These are phyloP conservation scores for Chloebia gouldiae DNA, from an alignment of 2,113 vertebrate genomes.

Conservation along the genomic window DNA sequence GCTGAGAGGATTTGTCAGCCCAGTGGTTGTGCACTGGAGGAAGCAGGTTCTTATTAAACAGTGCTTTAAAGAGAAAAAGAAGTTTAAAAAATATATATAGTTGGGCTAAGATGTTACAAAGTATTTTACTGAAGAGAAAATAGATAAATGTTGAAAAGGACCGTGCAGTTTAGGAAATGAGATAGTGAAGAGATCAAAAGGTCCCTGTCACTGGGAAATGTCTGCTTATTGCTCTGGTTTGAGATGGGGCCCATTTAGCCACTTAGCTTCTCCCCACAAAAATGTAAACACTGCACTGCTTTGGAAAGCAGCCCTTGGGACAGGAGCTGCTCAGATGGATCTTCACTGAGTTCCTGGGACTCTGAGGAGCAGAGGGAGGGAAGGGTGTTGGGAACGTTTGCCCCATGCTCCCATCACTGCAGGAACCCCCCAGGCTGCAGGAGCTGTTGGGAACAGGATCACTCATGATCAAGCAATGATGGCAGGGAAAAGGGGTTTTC, in stretches of 20 bases:
- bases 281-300: slow-evolving; percentile 8
- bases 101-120: not conserved
- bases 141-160: not conserved
- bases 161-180: not conserved
- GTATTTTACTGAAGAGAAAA: not conserved
- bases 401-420: not conserved
- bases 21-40: not conserved
- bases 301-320: not conserved
- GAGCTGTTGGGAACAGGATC: not conserved
- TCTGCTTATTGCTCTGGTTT: not conserved
- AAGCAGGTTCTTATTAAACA: not conserved
- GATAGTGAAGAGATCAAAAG: not conserved
- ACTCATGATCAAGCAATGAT: not conserved
- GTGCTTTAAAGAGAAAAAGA: not conserved
- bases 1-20: not conserved
- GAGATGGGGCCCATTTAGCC: not conserved
- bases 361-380: not conserved
- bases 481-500: not conserved
- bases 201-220: not conserved
- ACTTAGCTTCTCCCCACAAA: slow-evolving; percentile 18
- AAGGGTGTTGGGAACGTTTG: not conserved
- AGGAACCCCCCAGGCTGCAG: not conserved
- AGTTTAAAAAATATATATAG: not conserved
- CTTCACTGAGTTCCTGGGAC: not conserved
- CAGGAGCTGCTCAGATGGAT: not conserved